phyloP scores from a whole-genome alignment of 2,113 vertebrate species.

The Phodopus roborovskii region DNA sequence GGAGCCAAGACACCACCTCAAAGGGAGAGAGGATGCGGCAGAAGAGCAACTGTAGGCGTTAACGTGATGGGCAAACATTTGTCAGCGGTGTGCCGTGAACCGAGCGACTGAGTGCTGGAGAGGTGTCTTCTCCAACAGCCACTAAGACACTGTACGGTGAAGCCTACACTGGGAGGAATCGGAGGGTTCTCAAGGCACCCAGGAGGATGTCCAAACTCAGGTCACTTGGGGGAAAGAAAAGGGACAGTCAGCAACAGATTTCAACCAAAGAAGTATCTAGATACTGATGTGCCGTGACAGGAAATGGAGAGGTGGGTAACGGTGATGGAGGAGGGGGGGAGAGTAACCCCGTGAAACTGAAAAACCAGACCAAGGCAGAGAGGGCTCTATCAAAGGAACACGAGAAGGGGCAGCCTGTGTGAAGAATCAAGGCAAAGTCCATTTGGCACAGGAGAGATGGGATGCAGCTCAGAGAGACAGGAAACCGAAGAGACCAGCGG shows the following conservation, averaged over 20 bases:
- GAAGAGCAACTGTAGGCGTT: not conserved
- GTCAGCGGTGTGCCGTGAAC: not conserved
- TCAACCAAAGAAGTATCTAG: not conserved
- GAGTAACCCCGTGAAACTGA: not conserved
- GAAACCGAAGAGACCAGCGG: constrained; percentile 52
- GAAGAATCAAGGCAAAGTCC: constrained; percentile 69
- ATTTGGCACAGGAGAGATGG: constrained; percentile 11
- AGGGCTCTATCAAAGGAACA: not conserved
- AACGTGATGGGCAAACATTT: not conserved
- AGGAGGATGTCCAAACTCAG: not conserved
- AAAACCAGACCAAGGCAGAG: not conserved
- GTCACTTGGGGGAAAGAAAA: not conserved
- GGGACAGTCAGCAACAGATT: not conserved
- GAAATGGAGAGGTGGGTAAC: not conserved
- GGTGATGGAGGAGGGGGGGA: too few relatives aligned
- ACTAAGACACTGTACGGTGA: not conserved
- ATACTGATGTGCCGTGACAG: not conserved
- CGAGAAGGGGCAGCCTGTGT: constrained; percentile 20
- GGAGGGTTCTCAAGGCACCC: not conserved
- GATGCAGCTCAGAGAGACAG: not conserved
- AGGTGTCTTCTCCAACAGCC: not conserved
- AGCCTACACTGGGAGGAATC: not conserved
- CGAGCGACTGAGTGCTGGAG: not conserved
- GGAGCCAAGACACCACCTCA: not conserved
- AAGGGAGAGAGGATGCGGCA: not conserved